phyloP scores from a whole-genome alignment of 2,113 vertebrate genomes.

The Paramisgurnus dabryanus region DNA sequence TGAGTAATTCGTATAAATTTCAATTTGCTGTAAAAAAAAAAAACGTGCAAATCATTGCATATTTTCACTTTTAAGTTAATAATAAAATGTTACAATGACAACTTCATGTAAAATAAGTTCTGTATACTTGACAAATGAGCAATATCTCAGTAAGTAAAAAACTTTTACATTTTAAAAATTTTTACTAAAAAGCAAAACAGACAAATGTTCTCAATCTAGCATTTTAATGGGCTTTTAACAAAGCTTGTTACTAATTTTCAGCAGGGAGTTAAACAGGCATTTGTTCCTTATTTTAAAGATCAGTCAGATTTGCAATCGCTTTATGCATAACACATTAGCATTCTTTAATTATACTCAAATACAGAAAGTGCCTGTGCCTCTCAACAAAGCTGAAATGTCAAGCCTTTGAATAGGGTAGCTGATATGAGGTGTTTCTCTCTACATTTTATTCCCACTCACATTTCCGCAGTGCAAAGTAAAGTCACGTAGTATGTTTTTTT shows the following conservation, averaged over 20 bases:
- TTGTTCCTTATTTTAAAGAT: not conserved
- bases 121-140: not conserved
- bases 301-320: not conserved
- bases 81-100: too few relatives aligned
- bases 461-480: not conserved
- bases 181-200: not conserved
- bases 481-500: not conserved
- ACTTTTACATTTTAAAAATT: too few relatives aligned
- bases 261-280: not conserved
- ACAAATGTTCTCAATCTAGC: not conserved
- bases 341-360: conserved; percentile 10
- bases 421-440: not conserved
- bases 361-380: not conserved
- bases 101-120: too few relatives aligned
- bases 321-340: not conserved
- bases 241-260: not conserved
- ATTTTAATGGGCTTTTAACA: not conserved
- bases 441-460: not conserved
- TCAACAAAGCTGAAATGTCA: not conserved
- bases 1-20: too few relatives aligned
- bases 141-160: conserved; percentile 3
- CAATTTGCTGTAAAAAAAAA: too few relatives aligned
- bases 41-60: too few relatives aligned
- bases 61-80: too few relatives aligned
- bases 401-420: conserved; percentile 1